A percentile compares a stretch with the other conserved stretches of the same genome.
Evolutionary conservation across 92 coral and sea anemone genomes (phyloP).

Genomic region (Micromussa lordhowensis): DNA sequence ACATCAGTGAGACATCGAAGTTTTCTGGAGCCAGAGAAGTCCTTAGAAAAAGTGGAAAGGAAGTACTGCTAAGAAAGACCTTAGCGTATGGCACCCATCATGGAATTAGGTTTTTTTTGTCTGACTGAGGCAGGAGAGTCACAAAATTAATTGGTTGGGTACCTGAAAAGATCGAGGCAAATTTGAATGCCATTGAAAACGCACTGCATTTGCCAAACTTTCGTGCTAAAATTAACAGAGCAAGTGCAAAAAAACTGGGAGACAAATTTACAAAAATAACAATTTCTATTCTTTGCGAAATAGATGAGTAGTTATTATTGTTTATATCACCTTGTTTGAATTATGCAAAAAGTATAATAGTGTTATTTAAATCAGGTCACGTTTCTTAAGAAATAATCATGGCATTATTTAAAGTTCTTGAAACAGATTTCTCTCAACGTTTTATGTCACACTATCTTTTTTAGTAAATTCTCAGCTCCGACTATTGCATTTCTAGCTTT

Average conservation of each 20-base stretch:
- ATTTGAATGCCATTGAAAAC: constrained; percentile 19
- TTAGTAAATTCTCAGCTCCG: too few species aligned
- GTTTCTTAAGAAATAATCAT: too few species aligned
- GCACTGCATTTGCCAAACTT: constrained; percentile 17
- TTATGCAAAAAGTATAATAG: background rate
- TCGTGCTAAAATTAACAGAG: constrained; percentile 2
- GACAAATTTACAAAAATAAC: background rate
- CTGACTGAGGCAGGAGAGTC: background rate
- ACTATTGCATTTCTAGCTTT: too few species aligned
- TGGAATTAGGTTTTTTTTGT: background rate
- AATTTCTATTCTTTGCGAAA: background rate
- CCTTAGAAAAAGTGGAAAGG: background rate
- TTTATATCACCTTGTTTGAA: too few species aligned
- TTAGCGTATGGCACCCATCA: background rate
- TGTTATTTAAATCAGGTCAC: background rate
- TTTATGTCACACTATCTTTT: constrained; percentile 12
- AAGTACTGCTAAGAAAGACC: constrained; percentile 2
- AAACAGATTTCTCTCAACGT: too few species aligned
- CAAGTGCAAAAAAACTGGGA: background rate
- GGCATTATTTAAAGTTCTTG: too few species aligned
- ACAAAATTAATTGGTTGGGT: background rate
- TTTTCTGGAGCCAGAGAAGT: constrained; percentile 9
- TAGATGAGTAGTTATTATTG: background rate
- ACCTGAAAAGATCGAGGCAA: background rate
- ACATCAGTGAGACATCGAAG: background rate